Base-by-base conservation (phyloP, 2,888 invertebrate genomes). In the Xiphydria camelus region DNA sequence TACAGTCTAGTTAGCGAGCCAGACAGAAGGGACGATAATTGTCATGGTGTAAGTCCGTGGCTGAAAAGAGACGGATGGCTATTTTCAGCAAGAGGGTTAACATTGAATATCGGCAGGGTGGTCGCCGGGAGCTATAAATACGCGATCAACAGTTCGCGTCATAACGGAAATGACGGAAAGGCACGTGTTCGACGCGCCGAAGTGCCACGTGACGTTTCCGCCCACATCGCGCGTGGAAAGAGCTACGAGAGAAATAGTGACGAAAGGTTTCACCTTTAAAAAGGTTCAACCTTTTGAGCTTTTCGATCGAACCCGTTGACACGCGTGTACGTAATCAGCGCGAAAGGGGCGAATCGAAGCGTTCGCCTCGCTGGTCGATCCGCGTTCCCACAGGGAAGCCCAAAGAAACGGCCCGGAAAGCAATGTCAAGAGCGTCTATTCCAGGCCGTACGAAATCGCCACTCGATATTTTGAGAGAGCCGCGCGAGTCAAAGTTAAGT, bases 51-150 rank as follows among this genome's bases (percentile, higher is more conserved):
- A 26, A 26, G 14, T 26, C 36, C 23, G 34, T 26, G 36, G 17
- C 5, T 40, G 43, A 49, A 42, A 49, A 44, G 37, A 45, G 49
- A 20, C 23, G 10, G 10, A 10, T 6, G 15, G 36, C 51, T 52
- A 53, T 59, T 61, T 61, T 46, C 39, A 41, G 47, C 47, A n/a
- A n/a, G 33, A 48, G 50, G 54, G 53, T 60, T 60, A 52, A 57
- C 54, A 55, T 55, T 57, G 53, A 47, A 60, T 43, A 53, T 35
- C 45, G 41, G 41, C 51, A 46, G 51, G 51, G 51, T 57, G 51
- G 50, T 50, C 48, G 43, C 48, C 35, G 44, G 41, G 49, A 51
- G 55, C 59, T 62, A 63, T 62, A 63, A 62, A 63, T 63, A 63
- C 45, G 21, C 23, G 55, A 59, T 61, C 61, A 45, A 61, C 59